phyloP scores from a whole-genome alignment of 2,113 vertebrate genomes.

The Embiotoca jacksoni region DNA sequence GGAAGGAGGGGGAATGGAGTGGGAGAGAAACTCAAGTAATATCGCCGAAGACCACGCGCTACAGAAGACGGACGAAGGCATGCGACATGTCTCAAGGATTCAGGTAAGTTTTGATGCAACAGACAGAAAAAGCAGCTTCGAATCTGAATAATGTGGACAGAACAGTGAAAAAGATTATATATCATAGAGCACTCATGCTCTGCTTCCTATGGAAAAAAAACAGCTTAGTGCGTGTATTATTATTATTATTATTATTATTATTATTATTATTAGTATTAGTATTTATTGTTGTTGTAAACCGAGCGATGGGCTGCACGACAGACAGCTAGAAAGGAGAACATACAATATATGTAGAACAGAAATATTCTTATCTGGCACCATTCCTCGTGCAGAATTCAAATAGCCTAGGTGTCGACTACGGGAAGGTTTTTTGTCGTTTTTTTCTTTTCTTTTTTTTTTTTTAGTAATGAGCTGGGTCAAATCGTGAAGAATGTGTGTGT shows the following conservation, averaged over 20 bases:
- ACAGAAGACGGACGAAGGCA: constrained; percentile 78
- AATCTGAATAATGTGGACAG: not conserved
- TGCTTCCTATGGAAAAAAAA: not conserved
- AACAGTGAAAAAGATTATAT: too few relatives aligned
- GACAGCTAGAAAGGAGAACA: not conserved
- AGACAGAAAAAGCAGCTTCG: not conserved
- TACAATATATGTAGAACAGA: not conserved
- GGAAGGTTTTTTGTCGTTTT: not conserved
- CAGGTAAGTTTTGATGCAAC: constrained; percentile 84
- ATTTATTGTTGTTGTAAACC: not conserved
- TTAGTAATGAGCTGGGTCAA: constrained; percentile 17
- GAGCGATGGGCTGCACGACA: not conserved
- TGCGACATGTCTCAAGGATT: constrained; percentile 78
- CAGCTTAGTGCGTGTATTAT: not conserved
- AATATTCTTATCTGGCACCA: not conserved
- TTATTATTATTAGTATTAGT: not conserved
- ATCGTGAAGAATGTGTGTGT: constrained; percentile 5
- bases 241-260: not conserved
- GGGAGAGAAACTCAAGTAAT: constrained; percentile 66
- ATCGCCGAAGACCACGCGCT: constrained; percentile 80
- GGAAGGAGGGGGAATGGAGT: constrained; percentile 24
- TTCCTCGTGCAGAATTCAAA: constrained; percentile 18
- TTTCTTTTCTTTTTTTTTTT: too few relatives aligned
- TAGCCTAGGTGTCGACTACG: not conserved
- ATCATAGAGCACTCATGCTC: constrained; percentile 5